phyloP scores from a whole-genome alignment of 1,140 invertebrate genomes.

The Latrodectus geometricus region DNA sequence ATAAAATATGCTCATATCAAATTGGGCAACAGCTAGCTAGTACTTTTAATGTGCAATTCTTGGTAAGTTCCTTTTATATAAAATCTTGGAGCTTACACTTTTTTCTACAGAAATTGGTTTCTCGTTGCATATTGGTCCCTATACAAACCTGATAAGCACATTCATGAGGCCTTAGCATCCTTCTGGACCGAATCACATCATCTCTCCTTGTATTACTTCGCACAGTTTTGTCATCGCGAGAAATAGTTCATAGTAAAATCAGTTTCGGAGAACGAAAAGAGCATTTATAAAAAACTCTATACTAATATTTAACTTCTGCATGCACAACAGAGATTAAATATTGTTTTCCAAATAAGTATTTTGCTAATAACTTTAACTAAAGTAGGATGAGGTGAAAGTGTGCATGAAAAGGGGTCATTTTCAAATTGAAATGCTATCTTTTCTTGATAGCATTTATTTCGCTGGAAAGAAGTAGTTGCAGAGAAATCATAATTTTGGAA shows the following conservation, averaged over 20 bases:
- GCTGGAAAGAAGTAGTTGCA: neutral
- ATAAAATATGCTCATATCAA: no score
- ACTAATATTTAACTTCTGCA: slow-evolving; percentile 20
- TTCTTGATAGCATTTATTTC: neutral
- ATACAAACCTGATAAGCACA: neutral
- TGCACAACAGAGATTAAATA: slow-evolving; percentile 30
- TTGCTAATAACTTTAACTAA: neutral
- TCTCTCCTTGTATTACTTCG: slow-evolving; percentile 23
- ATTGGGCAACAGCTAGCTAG: no score
- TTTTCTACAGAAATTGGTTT: neutral
- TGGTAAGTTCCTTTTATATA: no score
- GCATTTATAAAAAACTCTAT: neutral
- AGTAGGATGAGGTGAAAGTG: slow-evolving; percentile 27
- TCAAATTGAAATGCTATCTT: neutral
- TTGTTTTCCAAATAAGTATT: slow-evolving; percentile 43
- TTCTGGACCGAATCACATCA: slow-evolving; percentile 13
- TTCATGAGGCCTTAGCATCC: neutral
- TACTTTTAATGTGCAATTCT: no score
- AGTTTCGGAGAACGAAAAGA: neutral
- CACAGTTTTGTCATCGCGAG: slow-evolving; percentile 18
- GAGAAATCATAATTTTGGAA: neutral
- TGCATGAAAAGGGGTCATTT: neutral
- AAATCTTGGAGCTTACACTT: no score
- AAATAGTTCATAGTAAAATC: slow-evolving; percentile 40
- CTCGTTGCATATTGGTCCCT: neutral